These are phyloP conservation scores for Bibio marci DNA, from an alignment of 2,888 invertebrate species.

Conservation along the genomic window DNA sequence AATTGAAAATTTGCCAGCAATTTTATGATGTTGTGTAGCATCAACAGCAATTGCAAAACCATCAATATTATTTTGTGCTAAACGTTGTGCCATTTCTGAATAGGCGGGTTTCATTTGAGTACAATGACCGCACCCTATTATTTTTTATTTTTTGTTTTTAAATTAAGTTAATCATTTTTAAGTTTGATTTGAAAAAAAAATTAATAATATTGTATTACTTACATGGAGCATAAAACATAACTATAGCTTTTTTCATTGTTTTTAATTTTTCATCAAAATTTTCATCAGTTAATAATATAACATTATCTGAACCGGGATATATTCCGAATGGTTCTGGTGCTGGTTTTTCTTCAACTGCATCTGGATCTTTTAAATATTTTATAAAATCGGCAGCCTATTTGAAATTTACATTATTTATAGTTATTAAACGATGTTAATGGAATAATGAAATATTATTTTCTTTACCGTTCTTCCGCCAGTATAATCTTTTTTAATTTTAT, in stretches of 20 bases:
- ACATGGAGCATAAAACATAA: slow-evolving; percentile 84
- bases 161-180: slow-evolving; percentile 9
- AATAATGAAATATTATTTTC: background rate
- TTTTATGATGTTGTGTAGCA: slow-evolving; percentile 40
- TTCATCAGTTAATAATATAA: slow-evolving; percentile 35
- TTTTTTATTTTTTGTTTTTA: too few relatives aligned
- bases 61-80: slow-evolving; percentile 27
- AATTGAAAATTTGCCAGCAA: slow-evolving; percentile 41
- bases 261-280: slow-evolving; percentile 51
- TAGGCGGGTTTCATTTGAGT: slow-evolving; percentile 49
- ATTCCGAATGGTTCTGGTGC: slow-evolving; percentile 28
- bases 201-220: slow-evolving; percentile 27
- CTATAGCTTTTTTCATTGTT: slow-evolving; percentile 60
- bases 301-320: slow-evolving; percentile 28
- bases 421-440: slow-evolving; percentile 12
- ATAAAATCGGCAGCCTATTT: slow-evolving; percentile 48
- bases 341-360: slow-evolving; percentile 14
- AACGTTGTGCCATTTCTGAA: slow-evolving; percentile 34
- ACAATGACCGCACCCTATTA: slow-evolving; percentile 61
- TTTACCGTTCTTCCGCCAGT: slow-evolving; percentile 55
- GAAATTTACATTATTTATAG: slow-evolving; percentile 17
- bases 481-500: slow-evolving; percentile 49
- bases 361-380: slow-evolving; percentile 38
- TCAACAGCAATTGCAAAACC: slow-evolving; percentile 38
- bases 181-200: slow-evolving; percentile 2